Evolutionary conservation across 2,797 vertebrate genomes (phyloP), one percentile per base, ranked within the genome.

Genomic region (Natrix natrix): DNA sequence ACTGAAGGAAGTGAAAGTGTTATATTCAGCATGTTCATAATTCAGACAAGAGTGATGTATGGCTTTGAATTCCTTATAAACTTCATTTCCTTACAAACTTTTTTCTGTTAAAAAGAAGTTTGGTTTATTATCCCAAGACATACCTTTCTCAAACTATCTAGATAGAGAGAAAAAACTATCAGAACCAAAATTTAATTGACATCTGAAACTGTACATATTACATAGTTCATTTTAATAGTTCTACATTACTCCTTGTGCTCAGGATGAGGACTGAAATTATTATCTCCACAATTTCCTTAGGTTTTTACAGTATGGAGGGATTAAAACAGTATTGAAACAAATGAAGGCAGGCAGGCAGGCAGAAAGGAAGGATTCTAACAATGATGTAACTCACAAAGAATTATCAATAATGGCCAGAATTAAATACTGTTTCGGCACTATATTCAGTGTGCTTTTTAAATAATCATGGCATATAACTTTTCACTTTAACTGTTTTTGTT

Each of bases 351-450:
- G 26, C 8, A 96, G 13, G 16, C 28, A 4, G 8, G n/a, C 10
- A 12, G 12, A 57, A 16, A 37, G 5, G 43, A 8, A n/a, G 26
- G 5, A 89, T 22, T 54, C 43, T 22, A 48, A n/a, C 52, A 96
- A 94, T 92, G 91, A 94, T 94, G 37, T 94, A 94, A 83, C 87
- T 74, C 90, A 16, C 88, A 94, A 94, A 96, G 89, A 95, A 94
- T 91, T 14, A 0, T 60, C 94, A 91, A 90, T 92, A 96, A 74
- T 28, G 24, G 24, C 88, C 87, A 91, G 91, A 96, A 96, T 94
- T 92, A 95, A 93, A 91, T 89, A 92, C 92, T 86, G 60, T 74
- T 86, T 86, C 93, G 92, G 89, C 95, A 94, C 69, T 28, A 12
- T 48, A 69, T 93, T 90, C 6, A 14, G 4, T 88, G 17, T 61